phyloP scores from a whole-genome alignment of 2,888 invertebrate species.

The Hemicrepidius hirtus region DNA sequence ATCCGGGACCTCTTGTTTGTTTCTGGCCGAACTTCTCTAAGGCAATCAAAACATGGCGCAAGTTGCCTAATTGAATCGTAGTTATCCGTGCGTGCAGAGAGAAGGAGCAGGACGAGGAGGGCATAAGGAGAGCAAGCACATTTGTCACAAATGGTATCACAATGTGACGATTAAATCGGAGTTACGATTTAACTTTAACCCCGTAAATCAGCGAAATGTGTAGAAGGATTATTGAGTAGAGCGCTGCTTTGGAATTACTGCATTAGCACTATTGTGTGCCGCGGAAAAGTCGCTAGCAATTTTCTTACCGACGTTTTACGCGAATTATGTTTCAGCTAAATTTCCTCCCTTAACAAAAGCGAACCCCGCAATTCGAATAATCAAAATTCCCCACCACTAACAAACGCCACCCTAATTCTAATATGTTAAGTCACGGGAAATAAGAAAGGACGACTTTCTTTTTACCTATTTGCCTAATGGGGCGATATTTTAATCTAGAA shows the following conservation, averaged over 20 bases:
- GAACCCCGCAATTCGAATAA: slow-evolving; percentile 1
- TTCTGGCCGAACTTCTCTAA: slow-evolving; percentile 29
- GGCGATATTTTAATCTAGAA: too few species aligned
- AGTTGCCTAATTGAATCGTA: slow-evolving; percentile 55
- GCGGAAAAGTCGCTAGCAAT: slow-evolving; percentile 35
- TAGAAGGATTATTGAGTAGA: slow-evolving; percentile 55
- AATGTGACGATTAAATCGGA: slow-evolving; percentile 57
- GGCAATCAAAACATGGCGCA: slow-evolving; percentile 43
- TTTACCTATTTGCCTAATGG: too few species aligned
- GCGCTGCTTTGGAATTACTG: slow-evolving; percentile 48
- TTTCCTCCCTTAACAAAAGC: slow-evolving; percentile 11
- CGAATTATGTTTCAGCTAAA: slow-evolving; percentile 38
- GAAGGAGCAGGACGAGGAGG: slow-evolving; percentile 24
- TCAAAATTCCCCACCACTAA: not conserved
- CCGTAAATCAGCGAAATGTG: slow-evolving; percentile 56
- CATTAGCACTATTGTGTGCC: slow-evolving; percentile 49
- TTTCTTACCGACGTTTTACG: slow-evolving; percentile 46
- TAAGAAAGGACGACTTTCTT: too few species aligned
- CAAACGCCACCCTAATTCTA: too few species aligned
- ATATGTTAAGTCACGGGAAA: too few species aligned
- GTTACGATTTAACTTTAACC: slow-evolving; percentile 55
- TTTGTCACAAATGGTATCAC: slow-evolving; percentile 54
- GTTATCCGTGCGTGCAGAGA: slow-evolving; percentile 52
- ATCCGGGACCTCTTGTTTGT: slow-evolving; percentile 35
- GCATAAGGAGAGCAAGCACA: slow-evolving; percentile 48